Evolutionary conservation across 2,888 invertebrate species (phyloP), one percentile per base, ranked within the genome.

Genomic region (Drosophila greeni): DNA sequence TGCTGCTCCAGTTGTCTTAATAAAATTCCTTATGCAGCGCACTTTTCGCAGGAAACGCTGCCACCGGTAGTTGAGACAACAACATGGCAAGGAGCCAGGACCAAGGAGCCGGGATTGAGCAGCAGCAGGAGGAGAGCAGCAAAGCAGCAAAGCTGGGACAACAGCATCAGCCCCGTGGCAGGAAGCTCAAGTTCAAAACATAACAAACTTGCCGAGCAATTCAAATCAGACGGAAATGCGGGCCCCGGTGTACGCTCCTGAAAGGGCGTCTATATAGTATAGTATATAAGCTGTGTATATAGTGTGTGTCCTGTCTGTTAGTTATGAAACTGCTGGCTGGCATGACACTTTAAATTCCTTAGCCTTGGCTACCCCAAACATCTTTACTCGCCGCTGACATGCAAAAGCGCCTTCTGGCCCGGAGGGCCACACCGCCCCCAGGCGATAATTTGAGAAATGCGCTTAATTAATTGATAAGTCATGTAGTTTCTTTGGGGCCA

Each of bases 211-310:
- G 66, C 64, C 71, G 70, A 70, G 75, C 69, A 74, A 79, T 79
- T 79, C 84, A 85, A 86, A 84, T 84, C 73, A 81, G 70, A 66
- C 75, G 85, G 86, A 86, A 82, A 86, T 79, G 84, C 72, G 74
- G 75, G 24, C 37, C 51, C 49, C 64, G 66, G 68, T 52, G 33
- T 70, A 65, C 72, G 55, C 45, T 39, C 64, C 47, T 45, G 39
- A 58, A 70, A 72, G 67, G 37, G 29, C 34, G 37, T 40, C 36
- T 64, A 45, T 48, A 2, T 20, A 45, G 39, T 59, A 4, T 26
- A 24, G 20, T 7, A 24, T 29, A 29, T 29, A 29, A 9, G 33
- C 48, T 20, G 31, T 36, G 40, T 34, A 39, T 52, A 53, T 37
- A 34, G 31, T 37, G 49, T 49, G 31, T 37, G 45, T 48, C 45